Percentiles rank a stretch among this genome's conserved stretches.
Conservation (phyloP, 2,888 invertebrate genomes). For the Hirtodrosophila confusa region DNA sequence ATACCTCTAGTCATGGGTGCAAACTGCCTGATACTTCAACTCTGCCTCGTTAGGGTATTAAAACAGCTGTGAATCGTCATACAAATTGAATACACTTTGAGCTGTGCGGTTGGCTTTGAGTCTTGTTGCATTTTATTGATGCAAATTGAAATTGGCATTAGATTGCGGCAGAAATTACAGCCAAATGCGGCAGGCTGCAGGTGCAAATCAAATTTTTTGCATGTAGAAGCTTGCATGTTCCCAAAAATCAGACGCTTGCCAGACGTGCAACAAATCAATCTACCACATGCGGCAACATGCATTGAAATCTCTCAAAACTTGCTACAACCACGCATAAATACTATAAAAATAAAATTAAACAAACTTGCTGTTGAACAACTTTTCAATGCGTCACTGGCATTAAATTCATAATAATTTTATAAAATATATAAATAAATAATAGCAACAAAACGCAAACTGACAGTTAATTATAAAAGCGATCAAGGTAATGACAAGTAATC, state of each 20-base stretch:
- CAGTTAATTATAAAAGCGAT: slow-evolving; percentile 69
- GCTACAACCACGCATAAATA: slow-evolving; percentile 1
- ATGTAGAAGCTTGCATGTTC: slow-evolving; percentile 28
- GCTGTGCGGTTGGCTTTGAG: slow-evolving; percentile 36
- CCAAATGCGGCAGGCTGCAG: slow-evolving; percentile 20
- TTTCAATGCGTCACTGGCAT: slow-evolving; percentile 20
- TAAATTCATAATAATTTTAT: slow-evolving; percentile 18
- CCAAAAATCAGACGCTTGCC: not conserved
- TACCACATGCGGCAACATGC: slow-evolving; percentile 2
- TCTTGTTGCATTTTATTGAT: slow-evolving; percentile 59
- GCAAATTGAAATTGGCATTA: slow-evolving; percentile 62
- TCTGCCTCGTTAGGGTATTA: slow-evolving; percentile 17
- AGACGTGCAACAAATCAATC: slow-evolving; percentile 19
- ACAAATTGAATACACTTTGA: slow-evolving; percentile 11
- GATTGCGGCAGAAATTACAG: slow-evolving; percentile 26
- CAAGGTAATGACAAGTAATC: slow-evolving; percentile 68
- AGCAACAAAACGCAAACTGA: slow-evolving; percentile 29
- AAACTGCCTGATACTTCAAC: not conserved
- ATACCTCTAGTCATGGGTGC: not conserved
- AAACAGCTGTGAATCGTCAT: slow-evolving; percentile 10
- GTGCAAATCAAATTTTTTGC: slow-evolving; percentile 23
- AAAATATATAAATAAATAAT: slow-evolving; percentile 27
- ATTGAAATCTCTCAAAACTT: not conserved
- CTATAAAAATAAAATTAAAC: slow-evolving; percentile 1
- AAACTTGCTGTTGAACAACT: slow-evolving; percentile 18